These are phyloP conservation scores for Haemorhous mexicanus DNA, from an alignment of 2,113 vertebrate species.

Conservation along the genomic window DNA sequence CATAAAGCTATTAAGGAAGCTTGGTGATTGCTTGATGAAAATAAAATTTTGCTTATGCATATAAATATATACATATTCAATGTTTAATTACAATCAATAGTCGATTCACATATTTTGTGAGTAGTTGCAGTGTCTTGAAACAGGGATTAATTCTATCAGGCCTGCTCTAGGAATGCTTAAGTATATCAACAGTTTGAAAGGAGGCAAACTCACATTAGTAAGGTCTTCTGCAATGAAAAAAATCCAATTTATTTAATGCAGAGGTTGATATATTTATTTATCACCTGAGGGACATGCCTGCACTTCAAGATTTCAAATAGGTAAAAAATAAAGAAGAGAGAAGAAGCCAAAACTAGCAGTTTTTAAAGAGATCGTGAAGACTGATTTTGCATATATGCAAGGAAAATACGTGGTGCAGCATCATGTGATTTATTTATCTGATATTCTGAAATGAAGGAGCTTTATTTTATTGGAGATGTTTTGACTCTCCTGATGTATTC, in stretches of 20 bases:
- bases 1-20: background rate
- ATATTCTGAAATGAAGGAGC: background rate
- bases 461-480: background rate
- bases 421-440: background rate
- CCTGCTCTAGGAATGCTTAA: background rate
- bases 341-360: background rate
- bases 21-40: background rate
- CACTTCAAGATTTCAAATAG: background rate
- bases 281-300: fast-evolving
- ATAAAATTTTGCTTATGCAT: background rate
- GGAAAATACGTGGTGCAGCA: background rate
- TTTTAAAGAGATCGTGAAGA: background rate
- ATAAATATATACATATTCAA: background rate
- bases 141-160: background rate
- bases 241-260: background rate
- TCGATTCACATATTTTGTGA: background rate
- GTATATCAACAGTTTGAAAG: background rate
- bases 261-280: background rate
- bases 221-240: background rate
- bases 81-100: background rate
- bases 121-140: background rate
- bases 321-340: background rate
- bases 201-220: background rate
- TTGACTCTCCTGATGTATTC: background rate
- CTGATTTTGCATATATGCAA: background rate